Base-by-base conservation (phyloP, 2,888 invertebrate species). In the Troglohyphantes excavatus region DNA sequence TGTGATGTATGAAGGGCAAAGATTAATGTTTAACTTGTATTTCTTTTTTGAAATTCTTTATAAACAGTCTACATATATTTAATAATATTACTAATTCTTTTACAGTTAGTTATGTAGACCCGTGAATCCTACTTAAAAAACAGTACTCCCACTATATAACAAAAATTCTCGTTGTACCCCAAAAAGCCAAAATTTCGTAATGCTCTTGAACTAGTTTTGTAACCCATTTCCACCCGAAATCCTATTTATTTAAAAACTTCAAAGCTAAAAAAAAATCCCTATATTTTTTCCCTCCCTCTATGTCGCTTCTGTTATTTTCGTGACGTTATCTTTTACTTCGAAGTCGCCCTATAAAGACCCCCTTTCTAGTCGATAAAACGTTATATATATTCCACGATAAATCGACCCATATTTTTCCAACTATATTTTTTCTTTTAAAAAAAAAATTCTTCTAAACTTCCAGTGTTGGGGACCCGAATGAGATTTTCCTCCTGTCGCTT, bases 291-390 rank as follows among this genome's bases (percentile, higher is more conserved):
- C 13, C 27, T 17, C 19, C 53, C 21, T 61, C 33, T 23, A 11
- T 75, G 13, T 11, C 3, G 6, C 13, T 67, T 43, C 46, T n/a
- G 46, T 67, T 53, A 27, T 67, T 81, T 81, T 81, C 68, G 7
- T 23, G 46, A 67, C 53, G n/a, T 81, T 68, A 68, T 68, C 67
- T 68, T 68, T 17, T 53, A n/a, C n/a, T 13, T 53, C 53, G 53
- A 53, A 53, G 53, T n/a, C 53, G 5, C 53, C 53, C 53, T 53
- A 53, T 53, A 53, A 53, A 53, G n/a, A 17, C 53, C 17, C 68
- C 81, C 21, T 29, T 63, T 21, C 27, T 11, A 67, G 81, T 81
- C 68, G 46, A 67, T 68, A 81, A 81, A 46, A 53, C 81, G 67
- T 68, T 29, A 63, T 81, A 53, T 46, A 43, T 53, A 46, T 67